A percentile compares a stretch with the other conserved stretches of the same genome.
Evolutionary conservation across 2,888 invertebrate species (phyloP).

Genomic region (Andrena dorsata): DNA sequence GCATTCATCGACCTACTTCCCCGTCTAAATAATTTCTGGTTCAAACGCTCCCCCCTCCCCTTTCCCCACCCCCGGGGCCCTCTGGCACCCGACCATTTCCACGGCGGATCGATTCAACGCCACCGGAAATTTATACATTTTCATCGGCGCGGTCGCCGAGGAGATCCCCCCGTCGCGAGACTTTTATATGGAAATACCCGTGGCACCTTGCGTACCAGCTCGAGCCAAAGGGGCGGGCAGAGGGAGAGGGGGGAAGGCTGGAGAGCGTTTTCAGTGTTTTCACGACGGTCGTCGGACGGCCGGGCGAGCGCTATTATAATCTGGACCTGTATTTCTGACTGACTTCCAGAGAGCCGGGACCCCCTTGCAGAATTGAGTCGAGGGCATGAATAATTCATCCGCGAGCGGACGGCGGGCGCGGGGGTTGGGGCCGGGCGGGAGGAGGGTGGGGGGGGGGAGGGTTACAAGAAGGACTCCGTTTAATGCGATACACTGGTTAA

Average conservation of each 20-base stretch:
- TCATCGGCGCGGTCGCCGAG: constrained; percentile 29
- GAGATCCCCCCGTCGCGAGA: constrained; percentile 53
- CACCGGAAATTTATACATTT: constrained; percentile 40
- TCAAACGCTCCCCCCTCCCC: not conserved
- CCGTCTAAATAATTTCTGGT: not conserved
- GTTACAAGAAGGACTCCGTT: constrained; percentile 77
- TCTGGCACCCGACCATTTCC: not conserved
- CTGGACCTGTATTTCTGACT: constrained; percentile 77
- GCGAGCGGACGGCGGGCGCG: constrained; percentile 60
- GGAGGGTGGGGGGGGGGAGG: constrained; percentile 41
- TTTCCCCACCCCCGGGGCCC: not conserved
- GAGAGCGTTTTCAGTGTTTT: constrained; percentile 64
- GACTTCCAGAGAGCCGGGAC: constrained; percentile 77
- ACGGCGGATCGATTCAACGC: constrained; percentile 1
- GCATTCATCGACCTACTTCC: constrained; percentile 35
- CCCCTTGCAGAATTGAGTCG: constrained; percentile 81
- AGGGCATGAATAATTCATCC: constrained; percentile 83
- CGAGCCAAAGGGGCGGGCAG: constrained; percentile 43
- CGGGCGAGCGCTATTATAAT: constrained; percentile 76
- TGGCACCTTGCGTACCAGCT: constrained; percentile 65
- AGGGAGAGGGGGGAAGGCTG: not conserved
- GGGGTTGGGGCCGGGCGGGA: constrained; percentile 29
- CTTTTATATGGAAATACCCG: constrained; percentile 71
- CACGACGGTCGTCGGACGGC: constrained; percentile 53
- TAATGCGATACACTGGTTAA: constrained; percentile 83